A percentile compares a stretch with the other conserved stretches of the same genome.
These are phyloP conservation scores for Dunckerocampus dactyliophorus DNA, from an alignment of 2,113 vertebrate species.

Conservation along the genomic window DNA sequence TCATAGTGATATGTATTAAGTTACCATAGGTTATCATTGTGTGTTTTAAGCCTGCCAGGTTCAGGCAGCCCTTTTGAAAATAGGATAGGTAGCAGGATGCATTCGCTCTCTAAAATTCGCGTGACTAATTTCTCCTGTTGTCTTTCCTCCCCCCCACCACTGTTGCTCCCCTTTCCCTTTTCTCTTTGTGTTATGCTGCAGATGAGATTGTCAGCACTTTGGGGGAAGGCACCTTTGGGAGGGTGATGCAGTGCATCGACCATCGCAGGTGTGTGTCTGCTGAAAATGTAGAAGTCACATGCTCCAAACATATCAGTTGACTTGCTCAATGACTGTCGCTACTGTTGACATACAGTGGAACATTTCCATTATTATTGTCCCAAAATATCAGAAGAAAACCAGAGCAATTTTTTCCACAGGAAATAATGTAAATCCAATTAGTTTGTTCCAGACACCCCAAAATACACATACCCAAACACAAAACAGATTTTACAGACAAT, in stretches of 20 bases:
- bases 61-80: constrained; percentile 48
- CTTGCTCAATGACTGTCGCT: too few relatives aligned
- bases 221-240: constrained; percentile 94
- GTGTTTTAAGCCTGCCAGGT: constrained; percentile 33
- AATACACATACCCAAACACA: too few relatives aligned
- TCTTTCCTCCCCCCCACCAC: constrained; percentile 27
- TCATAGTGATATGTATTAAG: constrained; percentile 13
- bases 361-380: too few relatives aligned
- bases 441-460: too few relatives aligned
- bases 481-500: too few relatives aligned
- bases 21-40: constrained; percentile 26
- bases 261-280: constrained; percentile 81
- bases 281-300: not conserved
- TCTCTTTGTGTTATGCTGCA: constrained; percentile 70
- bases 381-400: too few relatives aligned
- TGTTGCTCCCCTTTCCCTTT: constrained; percentile 43
- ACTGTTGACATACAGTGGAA: too few relatives aligned
- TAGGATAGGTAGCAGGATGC: constrained; percentile 50
- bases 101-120: constrained; percentile 40
- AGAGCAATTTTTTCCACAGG: too few relatives aligned
- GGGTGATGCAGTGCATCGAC: constrained; percentile 92
- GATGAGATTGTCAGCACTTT: constrained; percentile 95
- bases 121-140: constrained; percentile 52
- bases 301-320: too few relatives aligned
- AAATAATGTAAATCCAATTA: too few relatives aligned